phyloP scores from a whole-genome alignment of 37 sponge, comb jelly and placozoan genomes.

The Beroe ovata region DNA sequence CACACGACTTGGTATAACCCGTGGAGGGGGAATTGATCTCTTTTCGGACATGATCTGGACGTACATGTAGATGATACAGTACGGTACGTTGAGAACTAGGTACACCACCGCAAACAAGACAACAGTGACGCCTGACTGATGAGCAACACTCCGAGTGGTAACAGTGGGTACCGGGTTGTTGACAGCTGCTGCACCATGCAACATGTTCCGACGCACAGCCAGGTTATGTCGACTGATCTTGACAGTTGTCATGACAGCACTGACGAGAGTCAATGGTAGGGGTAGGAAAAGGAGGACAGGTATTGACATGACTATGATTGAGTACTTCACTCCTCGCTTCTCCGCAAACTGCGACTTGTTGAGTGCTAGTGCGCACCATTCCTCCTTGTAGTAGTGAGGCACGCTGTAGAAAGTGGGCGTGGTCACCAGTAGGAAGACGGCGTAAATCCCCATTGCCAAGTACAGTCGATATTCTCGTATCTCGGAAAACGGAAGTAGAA shows the following conservation, averaged over 20 bases:
- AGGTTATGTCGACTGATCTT: not conserved
- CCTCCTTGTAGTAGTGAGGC: constrained; percentile 50
- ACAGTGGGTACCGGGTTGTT: too few relatives aligned
- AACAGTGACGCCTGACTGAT: not conserved
- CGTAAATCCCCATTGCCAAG: constrained; percentile 1
- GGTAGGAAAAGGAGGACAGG: not conserved
- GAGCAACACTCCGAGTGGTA: not conserved
- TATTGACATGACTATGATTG: constrained; percentile 19
- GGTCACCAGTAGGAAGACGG: constrained; percentile 35
- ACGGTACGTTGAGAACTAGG: constrained; percentile 13
- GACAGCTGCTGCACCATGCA: too few relatives aligned
- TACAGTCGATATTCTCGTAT: not conserved
- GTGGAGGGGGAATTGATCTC: not conserved
- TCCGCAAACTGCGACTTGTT: constrained; percentile 35
- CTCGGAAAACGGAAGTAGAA: not conserved
- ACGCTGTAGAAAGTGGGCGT: constrained; percentile 47
- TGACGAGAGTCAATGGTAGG: not conserved
- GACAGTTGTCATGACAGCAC: not conserved
- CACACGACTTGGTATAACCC: not conserved
- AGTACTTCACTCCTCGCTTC: not conserved
- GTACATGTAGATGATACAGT: constrained; percentile 42
- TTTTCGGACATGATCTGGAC: constrained; percentile 2
- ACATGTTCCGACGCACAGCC: not conserved
- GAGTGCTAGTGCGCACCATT: constrained; percentile 51
- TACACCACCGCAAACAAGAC: constrained; percentile 6